Evolutionary conservation across 2,797 vertebrate genomes (phyloP).

Genomic region (Enteromius afrohamiltoni): DNA sequence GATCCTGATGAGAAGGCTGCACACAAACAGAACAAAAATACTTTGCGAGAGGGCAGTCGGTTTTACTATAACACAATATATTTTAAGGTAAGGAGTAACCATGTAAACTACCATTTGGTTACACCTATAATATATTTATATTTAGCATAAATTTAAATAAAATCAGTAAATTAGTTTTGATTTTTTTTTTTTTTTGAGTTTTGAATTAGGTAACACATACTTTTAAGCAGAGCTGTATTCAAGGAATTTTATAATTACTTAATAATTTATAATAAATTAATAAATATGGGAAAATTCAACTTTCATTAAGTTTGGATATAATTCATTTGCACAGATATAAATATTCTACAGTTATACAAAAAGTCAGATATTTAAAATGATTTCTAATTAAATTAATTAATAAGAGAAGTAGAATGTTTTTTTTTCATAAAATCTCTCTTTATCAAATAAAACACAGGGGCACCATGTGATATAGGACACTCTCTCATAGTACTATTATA

Average conservation of each 20-base stretch:
- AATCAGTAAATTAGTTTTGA: too few relatives aligned
- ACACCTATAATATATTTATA: too few relatives aligned
- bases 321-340: neutral
- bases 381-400: conserved; percentile 16
- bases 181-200: too few relatives aligned
- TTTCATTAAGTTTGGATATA: too few relatives aligned
- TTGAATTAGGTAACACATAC: neutral
- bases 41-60: neutral
- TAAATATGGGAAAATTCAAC: neutral
- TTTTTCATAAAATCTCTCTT: neutral
- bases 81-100: too few relatives aligned
- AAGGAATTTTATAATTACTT: neutral
- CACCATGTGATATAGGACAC: conserved; percentile 29
- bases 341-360: neutral
- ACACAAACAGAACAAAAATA: neutral
- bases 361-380: neutral
- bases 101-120: too few relatives aligned
- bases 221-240: neutral
- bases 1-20: neutral
- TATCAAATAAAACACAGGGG: neutral
- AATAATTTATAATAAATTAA: neutral
- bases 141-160: too few relatives aligned
- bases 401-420: neutral
- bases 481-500: conserved; percentile 45
- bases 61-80: neutral